Conservation (phyloP, 2,888 invertebrate species). For the Zygaena filipendulae region DNA sequence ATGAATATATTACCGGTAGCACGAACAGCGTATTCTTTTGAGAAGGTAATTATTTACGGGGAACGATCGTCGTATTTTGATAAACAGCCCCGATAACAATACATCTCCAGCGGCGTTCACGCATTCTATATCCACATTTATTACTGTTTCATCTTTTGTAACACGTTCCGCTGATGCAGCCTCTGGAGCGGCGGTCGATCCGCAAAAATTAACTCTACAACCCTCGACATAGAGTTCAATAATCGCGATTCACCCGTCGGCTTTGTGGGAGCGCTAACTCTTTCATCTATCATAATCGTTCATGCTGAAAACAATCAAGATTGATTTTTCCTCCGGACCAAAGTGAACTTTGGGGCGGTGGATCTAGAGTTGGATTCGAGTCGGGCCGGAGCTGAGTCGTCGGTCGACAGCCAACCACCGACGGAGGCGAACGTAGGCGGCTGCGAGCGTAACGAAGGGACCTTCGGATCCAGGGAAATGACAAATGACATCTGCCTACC, state of each 20-base stretch:
- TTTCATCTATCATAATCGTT: conserved; percentile 70
- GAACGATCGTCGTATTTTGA: conserved; percentile 59
- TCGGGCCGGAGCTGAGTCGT: conserved; percentile 25
- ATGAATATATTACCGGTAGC: conserved; percentile 67
- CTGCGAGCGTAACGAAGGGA: conserved; percentile 61
- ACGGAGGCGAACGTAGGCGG: conserved; percentile 59
- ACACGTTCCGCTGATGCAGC: conserved; percentile 50
- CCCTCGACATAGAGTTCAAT: conserved; percentile 28
- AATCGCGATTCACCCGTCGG: conserved; percentile 26
- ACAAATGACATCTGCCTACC: conserved; percentile 77
- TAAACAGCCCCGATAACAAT: conserved; percentile 65
- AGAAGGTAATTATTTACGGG: conserved; percentile 65
- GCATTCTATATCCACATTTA: conserved; percentile 65
- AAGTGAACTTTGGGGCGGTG: conserved; percentile 22
- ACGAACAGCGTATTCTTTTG: conserved; percentile 48
- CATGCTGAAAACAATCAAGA: conserved; percentile 70
- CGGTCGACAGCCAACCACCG: conserved; percentile 60
- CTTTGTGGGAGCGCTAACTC: conserved; percentile 66
- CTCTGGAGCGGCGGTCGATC: conserved; percentile 22
- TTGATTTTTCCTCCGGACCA: conserved; percentile 40
- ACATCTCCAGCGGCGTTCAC: conserved; percentile 65
- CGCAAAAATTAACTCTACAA: conserved; percentile 32
- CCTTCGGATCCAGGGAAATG: conserved; percentile 69
- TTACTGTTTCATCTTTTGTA: conserved; percentile 67
- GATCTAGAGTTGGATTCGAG: conserved; percentile 26